Evolutionary conservation across 2,888 invertebrate species (phyloP).

Genomic region (Sclerodermus sp.): DNA sequence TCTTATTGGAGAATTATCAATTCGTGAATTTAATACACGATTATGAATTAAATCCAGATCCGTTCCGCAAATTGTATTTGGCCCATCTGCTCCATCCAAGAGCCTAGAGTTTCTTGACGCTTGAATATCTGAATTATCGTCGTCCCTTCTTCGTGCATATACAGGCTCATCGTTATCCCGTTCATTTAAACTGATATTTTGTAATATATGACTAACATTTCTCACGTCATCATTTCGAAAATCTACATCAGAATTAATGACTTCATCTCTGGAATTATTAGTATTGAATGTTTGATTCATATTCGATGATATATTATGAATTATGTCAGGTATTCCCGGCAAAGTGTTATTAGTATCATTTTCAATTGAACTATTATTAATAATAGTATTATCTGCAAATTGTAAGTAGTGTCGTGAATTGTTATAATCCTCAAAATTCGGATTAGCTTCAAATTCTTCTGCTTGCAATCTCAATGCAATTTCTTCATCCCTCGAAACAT

Average conservation of each 20-base stretch:
- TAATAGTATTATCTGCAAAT: slow-evolving; percentile 9
- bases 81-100: slow-evolving; percentile 52
- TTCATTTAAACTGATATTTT: slow-evolving; percentile 21
- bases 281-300: slow-evolving; percentile 7
- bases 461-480: slow-evolving; percentile 52
- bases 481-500: slow-evolving; percentile 51
- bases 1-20: slow-evolving; percentile 56
- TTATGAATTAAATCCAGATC: slow-evolving; percentile 52
- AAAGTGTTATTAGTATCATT: slow-evolving; percentile 11
- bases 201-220: slow-evolving; percentile 23
- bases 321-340: slow-evolving; percentile 8
- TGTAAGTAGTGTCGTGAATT: slow-evolving; percentile 23
- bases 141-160: slow-evolving; percentile 11
- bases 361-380: slow-evolving; percentile 7
- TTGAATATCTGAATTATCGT: slow-evolving; percentile 26
- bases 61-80: slow-evolving; percentile 51
- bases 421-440: slow-evolving; percentile 26
- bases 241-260: slow-evolving; percentile 11
- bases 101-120: slow-evolving; percentile 45
- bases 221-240: slow-evolving; percentile 14
- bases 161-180: slow-evolving; percentile 15
- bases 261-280: slow-evolving; percentile 6
- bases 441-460: slow-evolving; percentile 47
- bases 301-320: slow-evolving; percentile 9
- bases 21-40: slow-evolving; percentile 42